Percentiles rank a stretch among this genome's conserved stretches.
phyloP scores from a whole-genome alignment of 2,888 invertebrate species.

The Tyria jacobaeae region DNA sequence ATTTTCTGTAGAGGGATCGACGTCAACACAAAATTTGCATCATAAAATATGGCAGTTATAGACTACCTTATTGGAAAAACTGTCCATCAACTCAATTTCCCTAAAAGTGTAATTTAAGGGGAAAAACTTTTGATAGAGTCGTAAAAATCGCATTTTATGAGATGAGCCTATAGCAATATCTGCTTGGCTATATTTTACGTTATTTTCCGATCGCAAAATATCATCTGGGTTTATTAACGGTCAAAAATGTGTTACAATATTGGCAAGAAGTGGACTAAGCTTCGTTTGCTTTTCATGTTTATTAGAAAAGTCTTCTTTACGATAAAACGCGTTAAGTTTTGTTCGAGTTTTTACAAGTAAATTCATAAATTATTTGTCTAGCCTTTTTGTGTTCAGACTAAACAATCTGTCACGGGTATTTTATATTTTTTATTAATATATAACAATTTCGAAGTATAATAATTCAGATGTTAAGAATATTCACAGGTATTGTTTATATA shows the following conservation, averaged over 20 bases:
- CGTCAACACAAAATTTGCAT: slow-evolving; percentile 12
- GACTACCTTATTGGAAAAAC: slow-evolving; percentile 14
- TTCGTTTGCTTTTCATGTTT: background rate
- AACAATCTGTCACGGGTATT: too few relatives aligned
- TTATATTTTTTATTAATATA: too few relatives aligned
- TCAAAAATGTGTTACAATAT: background rate
- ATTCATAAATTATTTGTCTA: too few relatives aligned
- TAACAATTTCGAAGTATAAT: too few relatives aligned
- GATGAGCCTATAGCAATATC: slow-evolving; percentile 13
- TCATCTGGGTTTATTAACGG: slow-evolving; percentile 8
- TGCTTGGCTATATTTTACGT: slow-evolving; percentile 16
- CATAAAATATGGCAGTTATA: slow-evolving; percentile 16
- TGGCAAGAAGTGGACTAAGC: background rate
- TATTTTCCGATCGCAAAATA: slow-evolving; percentile 16
- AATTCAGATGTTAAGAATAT: too few relatives aligned
- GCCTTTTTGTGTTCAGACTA: too few relatives aligned
- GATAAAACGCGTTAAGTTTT: background rate
- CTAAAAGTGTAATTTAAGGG: slow-evolving; percentile 22
- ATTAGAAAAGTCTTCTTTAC: background rate
- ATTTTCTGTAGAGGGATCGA: slow-evolving; percentile 4
- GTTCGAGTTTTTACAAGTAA: too few relatives aligned
- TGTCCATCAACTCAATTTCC: slow-evolving; percentile 16
- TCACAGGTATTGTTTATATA: too few relatives aligned
- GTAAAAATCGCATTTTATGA: slow-evolving; percentile 34
- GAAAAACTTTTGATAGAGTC: slow-evolving; percentile 40